Percentiles rank a stretch among this genome's conserved stretches.
Evolutionary conservation across 2,113 vertebrate species (phyloP).

Genomic region (Protobothrops mucrosquamatus): DNA sequence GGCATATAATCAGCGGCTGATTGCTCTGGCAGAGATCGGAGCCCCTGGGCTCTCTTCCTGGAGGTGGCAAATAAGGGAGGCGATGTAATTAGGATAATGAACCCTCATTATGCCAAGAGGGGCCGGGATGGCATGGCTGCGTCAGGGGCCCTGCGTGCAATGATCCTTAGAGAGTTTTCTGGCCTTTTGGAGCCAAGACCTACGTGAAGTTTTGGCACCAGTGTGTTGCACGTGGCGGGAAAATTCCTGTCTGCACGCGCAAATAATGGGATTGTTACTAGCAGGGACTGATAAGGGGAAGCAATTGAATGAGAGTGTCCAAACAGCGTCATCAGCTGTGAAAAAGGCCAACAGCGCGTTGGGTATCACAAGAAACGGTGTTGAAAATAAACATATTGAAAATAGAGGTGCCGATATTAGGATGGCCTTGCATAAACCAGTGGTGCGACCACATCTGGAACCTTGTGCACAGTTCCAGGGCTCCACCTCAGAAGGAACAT

Average conservation of each 20-base stretch:
- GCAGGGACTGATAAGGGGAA: neutral
- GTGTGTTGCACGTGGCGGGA: neutral
- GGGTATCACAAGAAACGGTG: neutral
- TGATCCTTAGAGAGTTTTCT: neutral
- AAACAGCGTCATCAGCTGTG: fast-evolving
- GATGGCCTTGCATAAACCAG: neutral
- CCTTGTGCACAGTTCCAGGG: neutral
- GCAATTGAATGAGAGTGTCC: neutral
- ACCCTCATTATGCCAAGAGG: neutral
- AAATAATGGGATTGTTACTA: neutral
- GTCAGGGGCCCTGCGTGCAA: neutral
- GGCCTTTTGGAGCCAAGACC: neutral
- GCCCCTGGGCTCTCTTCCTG: neutral
- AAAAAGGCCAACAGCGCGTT: neutral
- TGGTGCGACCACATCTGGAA: neutral
- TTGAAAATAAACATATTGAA: neutral
- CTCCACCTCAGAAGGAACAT: neutral
- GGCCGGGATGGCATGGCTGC: neutral
- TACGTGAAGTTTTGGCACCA: neutral
- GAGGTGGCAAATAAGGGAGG: neutral
- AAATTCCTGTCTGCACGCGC: neutral
- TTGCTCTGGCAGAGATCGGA: neutral
- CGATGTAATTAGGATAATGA: neutral
- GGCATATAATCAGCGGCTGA: neutral
- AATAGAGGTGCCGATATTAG: neutral